Evolutionary conservation across 1,140 invertebrate genomes (phyloP).

Genomic region (Charaxes varanes): DNA sequence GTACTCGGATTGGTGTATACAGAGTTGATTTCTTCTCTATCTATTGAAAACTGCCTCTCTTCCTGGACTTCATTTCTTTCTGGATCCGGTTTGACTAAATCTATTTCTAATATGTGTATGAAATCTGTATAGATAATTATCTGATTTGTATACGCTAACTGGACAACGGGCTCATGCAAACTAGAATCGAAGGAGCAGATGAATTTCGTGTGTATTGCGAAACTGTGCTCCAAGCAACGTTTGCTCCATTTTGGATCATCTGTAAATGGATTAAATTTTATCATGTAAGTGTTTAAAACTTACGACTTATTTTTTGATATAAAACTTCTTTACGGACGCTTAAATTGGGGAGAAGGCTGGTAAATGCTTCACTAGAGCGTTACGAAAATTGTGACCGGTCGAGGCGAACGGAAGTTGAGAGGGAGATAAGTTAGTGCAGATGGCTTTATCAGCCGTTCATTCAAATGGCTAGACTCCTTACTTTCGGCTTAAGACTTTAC

Average conservation of each 20-base stretch:
- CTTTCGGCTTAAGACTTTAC: too few species aligned
- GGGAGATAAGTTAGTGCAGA: too few species aligned
- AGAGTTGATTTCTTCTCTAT: constrained; percentile 50
- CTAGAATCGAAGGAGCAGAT: constrained; percentile 69
- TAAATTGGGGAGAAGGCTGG: too few species aligned
- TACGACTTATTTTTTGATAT: too few species aligned
- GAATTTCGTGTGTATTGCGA: constrained; percentile 71
- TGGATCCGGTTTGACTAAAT: constrained; percentile 62
- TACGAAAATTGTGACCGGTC: too few species aligned
- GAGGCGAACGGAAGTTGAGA: too few species aligned
- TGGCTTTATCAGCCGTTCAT: too few species aligned
- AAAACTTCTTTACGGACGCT: too few species aligned
- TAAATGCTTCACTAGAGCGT: too few species aligned
- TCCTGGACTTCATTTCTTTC: constrained; percentile 41
- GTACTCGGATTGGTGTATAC: constrained; percentile 53
- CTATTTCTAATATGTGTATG: constrained; percentile 72
- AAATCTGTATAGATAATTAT: constrained; percentile 73
- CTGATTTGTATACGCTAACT: constrained; percentile 70
- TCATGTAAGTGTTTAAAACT: too few species aligned
- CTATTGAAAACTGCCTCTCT: constrained; percentile 45
- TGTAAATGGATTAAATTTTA: constrained; percentile 25
- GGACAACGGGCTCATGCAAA: constrained; percentile 69
- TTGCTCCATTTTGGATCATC: constrained; percentile 56
- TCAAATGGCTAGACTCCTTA: too few species aligned
- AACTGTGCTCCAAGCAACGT: constrained; percentile 69